A percentile compares a stretch with the other conserved stretches of the same genome.
phyloP scores from a whole-genome alignment of 2,797 vertebrate species.

The Lutjanus argentimaculatus region DNA sequence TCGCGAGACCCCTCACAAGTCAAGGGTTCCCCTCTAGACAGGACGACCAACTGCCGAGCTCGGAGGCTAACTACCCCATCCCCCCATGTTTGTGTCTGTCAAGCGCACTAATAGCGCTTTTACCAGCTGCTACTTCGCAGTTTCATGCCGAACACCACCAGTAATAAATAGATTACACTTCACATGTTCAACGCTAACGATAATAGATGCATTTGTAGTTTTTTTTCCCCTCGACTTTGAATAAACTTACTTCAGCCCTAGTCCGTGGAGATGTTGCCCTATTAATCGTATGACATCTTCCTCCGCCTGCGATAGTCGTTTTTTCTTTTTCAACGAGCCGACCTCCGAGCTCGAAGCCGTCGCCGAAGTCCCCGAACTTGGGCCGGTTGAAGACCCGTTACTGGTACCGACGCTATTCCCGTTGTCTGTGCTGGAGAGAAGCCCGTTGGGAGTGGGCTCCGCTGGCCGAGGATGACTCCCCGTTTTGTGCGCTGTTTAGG shows the following conservation, averaged over 20 bases:
- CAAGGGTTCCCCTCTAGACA: too few relatives aligned
- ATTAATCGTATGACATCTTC: conserved; percentile 99
- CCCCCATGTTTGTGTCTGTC: conserved; percentile 86
- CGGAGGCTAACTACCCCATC: conserved; percentile 83
- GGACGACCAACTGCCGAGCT: conserved; percentile 74
- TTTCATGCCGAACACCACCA: conserved; percentile 31
- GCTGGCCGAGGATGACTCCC: conserved; percentile 90
- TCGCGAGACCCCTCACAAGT: too few relatives aligned
- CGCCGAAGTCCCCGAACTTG: conserved; percentile 83
- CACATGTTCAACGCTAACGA: background rate
- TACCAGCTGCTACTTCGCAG: conserved; percentile 57
- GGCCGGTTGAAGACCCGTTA: conserved; percentile 86
- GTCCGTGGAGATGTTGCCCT: conserved; percentile 97
- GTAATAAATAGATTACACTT: background rate
- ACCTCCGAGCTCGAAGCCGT: conserved; percentile 87
- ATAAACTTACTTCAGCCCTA: conserved; percentile 97
- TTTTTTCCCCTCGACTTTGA: conserved; percentile 47
- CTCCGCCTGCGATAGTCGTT: conserved; percentile 95
- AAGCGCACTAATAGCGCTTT: conserved; percentile 71
- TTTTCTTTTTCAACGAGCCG: conserved; percentile 95
- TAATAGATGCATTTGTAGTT: conserved; percentile 4
- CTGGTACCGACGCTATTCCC: conserved; percentile 88
- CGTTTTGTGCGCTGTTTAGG: conserved; percentile 91
- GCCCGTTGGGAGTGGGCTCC: conserved; percentile 86
- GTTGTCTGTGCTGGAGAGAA: conserved; percentile 85